Evolutionary conservation across 1,140 invertebrate genomes (phyloP).

Genomic region (Daktulosphaira vitifoliae): DNA sequence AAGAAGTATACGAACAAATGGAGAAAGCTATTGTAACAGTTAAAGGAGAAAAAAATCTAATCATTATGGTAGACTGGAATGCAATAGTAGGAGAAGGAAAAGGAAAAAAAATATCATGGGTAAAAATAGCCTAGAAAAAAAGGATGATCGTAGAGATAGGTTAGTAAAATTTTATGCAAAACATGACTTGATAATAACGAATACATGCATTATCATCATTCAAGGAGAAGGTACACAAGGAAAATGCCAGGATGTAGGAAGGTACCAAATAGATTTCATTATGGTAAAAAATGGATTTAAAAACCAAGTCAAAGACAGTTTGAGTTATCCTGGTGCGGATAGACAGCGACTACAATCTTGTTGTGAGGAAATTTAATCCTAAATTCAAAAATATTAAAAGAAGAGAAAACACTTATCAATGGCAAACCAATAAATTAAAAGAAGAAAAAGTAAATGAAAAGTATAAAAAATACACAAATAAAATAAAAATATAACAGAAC

Average conservation of each 20-base stretch:
- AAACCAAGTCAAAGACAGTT: too few species aligned
- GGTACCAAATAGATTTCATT: slow-evolving; percentile 16
- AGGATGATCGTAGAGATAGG: slow-evolving; percentile 21
- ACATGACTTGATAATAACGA: slow-evolving; percentile 9
- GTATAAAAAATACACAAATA: too few species aligned
- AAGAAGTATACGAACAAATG: slow-evolving; percentile 2
- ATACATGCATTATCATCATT: slow-evolving; percentile 21
- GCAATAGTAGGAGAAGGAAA: slow-evolving; percentile 21
- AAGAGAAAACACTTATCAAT: too few species aligned
- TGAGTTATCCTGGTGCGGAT: too few species aligned
- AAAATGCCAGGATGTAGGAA: slow-evolving; percentile 1
- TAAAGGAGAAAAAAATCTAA: slow-evolving; percentile 27
- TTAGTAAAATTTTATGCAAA: slow-evolving; percentile 14
- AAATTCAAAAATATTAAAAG: too few species aligned
- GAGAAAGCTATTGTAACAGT: not conserved
- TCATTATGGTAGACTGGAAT: slow-evolving; percentile 34
- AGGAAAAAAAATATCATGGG: slow-evolving; percentile 15
- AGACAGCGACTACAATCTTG: slow-evolving; percentile 15
- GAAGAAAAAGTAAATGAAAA: too few species aligned
- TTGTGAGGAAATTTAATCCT: slow-evolving; percentile 6
- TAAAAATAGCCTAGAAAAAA: slow-evolving; percentile 9
- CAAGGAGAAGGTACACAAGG: slow-evolving; percentile 8
- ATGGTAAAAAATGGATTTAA: not conserved
- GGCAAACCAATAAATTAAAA: too few species aligned
- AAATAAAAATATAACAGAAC: too few species aligned